Conservation (phyloP, 2,113 vertebrate genomes). For the Tragelaphus buxtoni region DNA sequence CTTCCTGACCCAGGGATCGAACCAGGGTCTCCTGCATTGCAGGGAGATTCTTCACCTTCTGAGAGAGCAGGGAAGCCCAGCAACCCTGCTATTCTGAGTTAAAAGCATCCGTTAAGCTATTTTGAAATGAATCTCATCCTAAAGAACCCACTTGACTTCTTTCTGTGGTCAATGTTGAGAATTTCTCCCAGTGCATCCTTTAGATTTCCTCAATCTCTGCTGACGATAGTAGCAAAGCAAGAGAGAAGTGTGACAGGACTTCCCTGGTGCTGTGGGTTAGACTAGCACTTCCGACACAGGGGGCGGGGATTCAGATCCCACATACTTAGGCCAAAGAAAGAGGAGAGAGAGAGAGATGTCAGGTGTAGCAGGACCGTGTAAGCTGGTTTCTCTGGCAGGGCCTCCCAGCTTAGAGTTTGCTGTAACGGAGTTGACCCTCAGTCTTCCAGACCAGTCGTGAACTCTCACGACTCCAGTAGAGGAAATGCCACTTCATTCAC, state of each 20-base stretch:
- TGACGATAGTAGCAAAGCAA: too few relatives aligned
- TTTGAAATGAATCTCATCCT: background rate
- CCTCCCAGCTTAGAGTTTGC: background rate
- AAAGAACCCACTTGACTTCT: background rate
- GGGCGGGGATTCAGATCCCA: background rate
- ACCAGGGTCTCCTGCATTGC: background rate
- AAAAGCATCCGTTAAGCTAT: background rate
- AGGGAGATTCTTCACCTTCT: background rate
- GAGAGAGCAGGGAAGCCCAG: background rate
- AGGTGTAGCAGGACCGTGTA: fast-evolving
- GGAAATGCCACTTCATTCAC: background rate
- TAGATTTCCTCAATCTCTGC: background rate
- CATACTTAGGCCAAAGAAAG: background rate
- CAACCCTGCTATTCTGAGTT: background rate
- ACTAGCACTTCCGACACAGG: background rate
- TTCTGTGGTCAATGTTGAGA: background rate
- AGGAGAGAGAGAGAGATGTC: background rate
- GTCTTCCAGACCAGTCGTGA: background rate
- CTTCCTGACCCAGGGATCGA: background rate
- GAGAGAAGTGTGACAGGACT: background rate
- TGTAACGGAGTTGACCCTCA: background rate
- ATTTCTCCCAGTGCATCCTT: too few relatives aligned
- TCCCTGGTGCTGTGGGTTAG: background rate
- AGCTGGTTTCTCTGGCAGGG: background rate
- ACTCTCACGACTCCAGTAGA: background rate